Evolutionary conservation across 1,140 invertebrate genomes (phyloP).

Genomic region (Drosophila novamexicana): DNA sequence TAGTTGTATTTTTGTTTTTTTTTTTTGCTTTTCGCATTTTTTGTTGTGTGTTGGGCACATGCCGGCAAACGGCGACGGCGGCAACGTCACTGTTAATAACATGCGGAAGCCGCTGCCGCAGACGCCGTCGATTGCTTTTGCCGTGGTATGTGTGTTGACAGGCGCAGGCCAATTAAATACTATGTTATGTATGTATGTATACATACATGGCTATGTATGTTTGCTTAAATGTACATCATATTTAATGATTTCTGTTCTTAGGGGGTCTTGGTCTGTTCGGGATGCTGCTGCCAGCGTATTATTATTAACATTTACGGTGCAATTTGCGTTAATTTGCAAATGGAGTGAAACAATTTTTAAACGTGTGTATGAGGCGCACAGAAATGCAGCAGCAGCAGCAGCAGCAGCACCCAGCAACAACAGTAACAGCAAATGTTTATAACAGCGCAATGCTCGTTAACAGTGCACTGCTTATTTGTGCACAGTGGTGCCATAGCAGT

Average conservation of each 20-base stretch:
- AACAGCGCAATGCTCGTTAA: constrained; percentile 23
- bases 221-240: constrained; percentile 24
- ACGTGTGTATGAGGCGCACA: constrained; percentile 50
- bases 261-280: neutral
- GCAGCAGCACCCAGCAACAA: neutral
- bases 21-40: constrained; percentile 6
- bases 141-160: constrained; percentile 25
- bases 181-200: constrained; percentile 35
- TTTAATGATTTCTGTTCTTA: constrained; percentile 20
- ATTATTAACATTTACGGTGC: constrained; percentile 35
- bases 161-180: constrained; percentile 49
- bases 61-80: constrained; percentile 36
- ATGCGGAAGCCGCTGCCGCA: constrained; percentile 44
- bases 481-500: constrained; percentile 11
- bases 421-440: constrained; percentile 13
- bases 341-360: constrained; percentile 50
- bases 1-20: neutral
- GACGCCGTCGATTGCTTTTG: constrained; percentile 14
- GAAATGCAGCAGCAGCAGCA: constrained; percentile 15
- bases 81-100: constrained; percentile 63
- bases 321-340: constrained; percentile 49
- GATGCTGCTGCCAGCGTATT: neutral
- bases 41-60: constrained; percentile 11
- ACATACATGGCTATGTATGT: constrained; percentile 7
- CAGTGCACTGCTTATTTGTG: constrained; percentile 21